Conservation (phyloP, 2,888 invertebrate species). For the Lepidonotus clava region DNA sequence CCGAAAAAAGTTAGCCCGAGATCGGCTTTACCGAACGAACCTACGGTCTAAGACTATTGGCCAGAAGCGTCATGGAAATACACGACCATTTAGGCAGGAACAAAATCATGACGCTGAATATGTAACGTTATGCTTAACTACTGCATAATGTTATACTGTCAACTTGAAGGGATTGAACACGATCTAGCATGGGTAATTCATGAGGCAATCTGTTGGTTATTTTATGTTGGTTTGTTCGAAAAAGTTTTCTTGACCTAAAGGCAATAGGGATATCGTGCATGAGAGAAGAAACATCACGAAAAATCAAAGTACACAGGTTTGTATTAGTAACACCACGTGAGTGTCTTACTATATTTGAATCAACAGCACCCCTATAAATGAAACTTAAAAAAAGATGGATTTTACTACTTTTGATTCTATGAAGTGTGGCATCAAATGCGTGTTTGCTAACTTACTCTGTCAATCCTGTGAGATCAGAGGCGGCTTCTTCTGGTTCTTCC, state of each 20-base stretch:
- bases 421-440: not conserved
- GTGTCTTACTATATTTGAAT: not conserved
- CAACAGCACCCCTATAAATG: not conserved
- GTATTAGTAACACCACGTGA: not conserved
- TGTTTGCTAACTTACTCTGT: constrained; percentile 35
- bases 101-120: not conserved
- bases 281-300: not conserved
- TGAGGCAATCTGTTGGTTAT: too few relatives aligned
- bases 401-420: too few relatives aligned
- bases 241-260: too few relatives aligned
- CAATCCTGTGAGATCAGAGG: constrained; percentile 27
- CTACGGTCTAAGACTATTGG: not conserved
- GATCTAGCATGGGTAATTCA: too few relatives aligned
- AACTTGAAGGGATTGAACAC: not conserved
- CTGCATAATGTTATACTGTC: not conserved
- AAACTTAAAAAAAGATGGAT: too few relatives aligned
- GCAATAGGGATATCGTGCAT: not conserved
- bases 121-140: not conserved
- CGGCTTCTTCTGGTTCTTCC: not conserved
- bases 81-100: not conserved
- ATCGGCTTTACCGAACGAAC: not conserved
- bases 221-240: too few relatives aligned
- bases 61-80: not conserved
- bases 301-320: not conserved
- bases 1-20: not conserved